A percentile compares a stretch with the other conserved stretches of the same genome.
Conservation (phyloP, 2,797 vertebrate genomes). For the Micrastur ruficollis region DNA sequence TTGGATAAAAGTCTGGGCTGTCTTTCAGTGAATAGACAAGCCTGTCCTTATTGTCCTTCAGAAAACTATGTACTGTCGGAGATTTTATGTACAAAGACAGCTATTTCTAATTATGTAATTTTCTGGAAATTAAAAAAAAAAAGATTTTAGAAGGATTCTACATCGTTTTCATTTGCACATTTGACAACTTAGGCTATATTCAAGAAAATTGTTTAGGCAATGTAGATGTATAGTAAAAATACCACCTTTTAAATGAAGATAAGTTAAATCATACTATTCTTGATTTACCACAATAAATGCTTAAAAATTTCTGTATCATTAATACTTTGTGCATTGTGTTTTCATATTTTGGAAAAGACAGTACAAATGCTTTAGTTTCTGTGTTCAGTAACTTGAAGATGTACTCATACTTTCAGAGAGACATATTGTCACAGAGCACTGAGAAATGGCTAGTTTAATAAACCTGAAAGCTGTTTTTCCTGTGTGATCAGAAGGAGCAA, state of each 20-base stretch:
- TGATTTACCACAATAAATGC: background rate
- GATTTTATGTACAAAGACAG: background rate
- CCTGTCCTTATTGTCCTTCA: slow-evolving; percentile 9
- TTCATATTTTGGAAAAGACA: background rate
- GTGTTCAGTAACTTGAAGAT: background rate
- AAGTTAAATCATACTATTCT: background rate
- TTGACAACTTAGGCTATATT: background rate
- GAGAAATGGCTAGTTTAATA: background rate
- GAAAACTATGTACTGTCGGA: background rate
- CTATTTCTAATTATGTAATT: background rate
- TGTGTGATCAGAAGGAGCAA: background rate
- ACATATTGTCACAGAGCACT: background rate
- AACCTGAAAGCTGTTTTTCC: background rate
- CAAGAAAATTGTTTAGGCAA: background rate
- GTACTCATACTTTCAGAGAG: background rate
- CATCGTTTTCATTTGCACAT: background rate
- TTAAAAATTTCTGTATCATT: background rate
- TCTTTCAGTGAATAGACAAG: background rate
- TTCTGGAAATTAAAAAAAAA: background rate
- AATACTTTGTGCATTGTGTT: background rate
- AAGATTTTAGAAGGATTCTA: background rate
- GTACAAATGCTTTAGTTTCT: background rate
- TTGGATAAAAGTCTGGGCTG: slow-evolving; percentile 1
- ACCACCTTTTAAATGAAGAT: background rate
- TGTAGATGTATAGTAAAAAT: background rate